These are phyloP conservation scores for Drosophila pseudotakahashii DNA, from an alignment of 2,888 invertebrate species.

Conservation along the genomic window DNA sequence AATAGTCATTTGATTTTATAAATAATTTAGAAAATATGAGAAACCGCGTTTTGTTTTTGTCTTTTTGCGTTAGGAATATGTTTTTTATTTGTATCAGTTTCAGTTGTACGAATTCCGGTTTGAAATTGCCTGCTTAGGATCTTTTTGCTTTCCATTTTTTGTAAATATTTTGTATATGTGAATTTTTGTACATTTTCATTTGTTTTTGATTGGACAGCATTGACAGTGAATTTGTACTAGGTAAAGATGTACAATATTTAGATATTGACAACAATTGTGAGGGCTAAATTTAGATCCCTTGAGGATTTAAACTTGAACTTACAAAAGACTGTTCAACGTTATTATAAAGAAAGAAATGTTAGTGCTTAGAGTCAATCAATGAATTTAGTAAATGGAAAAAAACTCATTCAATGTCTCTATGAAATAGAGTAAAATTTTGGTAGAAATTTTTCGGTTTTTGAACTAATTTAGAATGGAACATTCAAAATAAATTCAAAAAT, in stretches of 20 bases:
- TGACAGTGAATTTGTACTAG: constrained; percentile 37
- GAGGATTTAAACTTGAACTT: constrained; percentile 1
- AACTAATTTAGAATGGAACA: not conserved
- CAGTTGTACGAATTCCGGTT: constrained; percentile 68
- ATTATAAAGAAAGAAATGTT: not conserved
- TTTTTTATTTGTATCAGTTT: constrained; percentile 63
- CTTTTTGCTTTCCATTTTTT: constrained; percentile 23
- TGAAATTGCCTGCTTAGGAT: constrained; percentile 46
- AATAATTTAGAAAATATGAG: constrained; percentile 80
- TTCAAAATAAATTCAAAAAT: constrained; percentile 7
- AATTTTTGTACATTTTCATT: constrained; percentile 46
- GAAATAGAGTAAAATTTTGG: not conserved
- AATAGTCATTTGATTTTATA: constrained; percentile 75
- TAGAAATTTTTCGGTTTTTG: constrained; percentile 3
- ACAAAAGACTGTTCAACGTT: not conserved
- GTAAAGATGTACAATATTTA: constrained; percentile 43
- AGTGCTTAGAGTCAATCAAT: constrained; percentile 7
- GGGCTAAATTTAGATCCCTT: constrained; percentile 8
- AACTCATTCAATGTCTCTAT: constrained; percentile 5
- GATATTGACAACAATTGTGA: constrained; percentile 1
- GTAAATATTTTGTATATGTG: constrained; percentile 61
- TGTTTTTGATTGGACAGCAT: constrained; percentile 36
- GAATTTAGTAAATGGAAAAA: not conserved
- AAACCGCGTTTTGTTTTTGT: constrained; percentile 68
- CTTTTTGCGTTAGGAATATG: constrained; percentile 70